Evolutionary conservation across 2,888 invertebrate genomes (phyloP).

Genomic region (Drosophila cognata): DNA sequence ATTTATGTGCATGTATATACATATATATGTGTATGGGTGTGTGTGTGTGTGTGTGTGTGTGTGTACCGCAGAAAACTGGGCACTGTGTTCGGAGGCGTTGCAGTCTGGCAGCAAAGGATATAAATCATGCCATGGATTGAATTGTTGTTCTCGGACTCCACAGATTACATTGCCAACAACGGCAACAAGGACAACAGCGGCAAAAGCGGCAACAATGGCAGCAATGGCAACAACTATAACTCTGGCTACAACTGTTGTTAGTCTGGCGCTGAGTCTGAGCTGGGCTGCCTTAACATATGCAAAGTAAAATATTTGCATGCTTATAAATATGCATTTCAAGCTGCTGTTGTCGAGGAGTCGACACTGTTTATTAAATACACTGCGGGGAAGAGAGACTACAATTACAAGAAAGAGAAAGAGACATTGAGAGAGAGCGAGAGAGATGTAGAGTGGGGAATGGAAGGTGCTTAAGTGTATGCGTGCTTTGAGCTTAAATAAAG

Average conservation of each 20-base stretch:
- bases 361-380: constrained; percentile 33
- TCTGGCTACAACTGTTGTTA: constrained; percentile 25
- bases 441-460: not conserved
- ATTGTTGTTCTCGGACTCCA: constrained; percentile 63
- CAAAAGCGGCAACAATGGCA: not conserved
- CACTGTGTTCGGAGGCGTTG: constrained; percentile 24
- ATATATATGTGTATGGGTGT: constrained; percentile 3
- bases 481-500: constrained; percentile 31
- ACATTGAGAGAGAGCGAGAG: not conserved
- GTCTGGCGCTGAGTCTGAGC: constrained; percentile 35
- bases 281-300: constrained; percentile 79
- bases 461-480: constrained; percentile 3
- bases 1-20: constrained; percentile 10
- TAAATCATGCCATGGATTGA: constrained; percentile 82
- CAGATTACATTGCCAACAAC: constrained; percentile 42
- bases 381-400: not conserved
- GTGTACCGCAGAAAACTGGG: constrained; percentile 43
- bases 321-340: constrained; percentile 81
- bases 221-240: constrained; percentile 10
- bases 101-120: constrained; percentile 61
- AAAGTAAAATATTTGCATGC: constrained; percentile 84
- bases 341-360: constrained; percentile 43
- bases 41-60: constrained; percentile 17
- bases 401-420: not conserved
- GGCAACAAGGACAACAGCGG: constrained; percentile 13